Conservation (phyloP, 2,113 vertebrate species). For the Corythornis cristatus region DNA sequence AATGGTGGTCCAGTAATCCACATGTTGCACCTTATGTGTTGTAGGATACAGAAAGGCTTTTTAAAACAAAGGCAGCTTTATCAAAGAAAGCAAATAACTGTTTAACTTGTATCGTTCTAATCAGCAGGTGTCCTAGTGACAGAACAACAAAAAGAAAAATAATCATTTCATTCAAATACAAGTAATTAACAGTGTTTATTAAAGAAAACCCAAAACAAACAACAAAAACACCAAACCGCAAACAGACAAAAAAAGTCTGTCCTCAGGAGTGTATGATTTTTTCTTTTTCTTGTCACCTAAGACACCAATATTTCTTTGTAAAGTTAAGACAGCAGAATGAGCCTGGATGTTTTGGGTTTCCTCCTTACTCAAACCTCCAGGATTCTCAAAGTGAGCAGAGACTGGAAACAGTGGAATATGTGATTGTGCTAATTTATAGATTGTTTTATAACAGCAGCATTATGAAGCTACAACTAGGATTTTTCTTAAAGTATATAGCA, state of each 20-base stretch:
- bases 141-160: not conserved
- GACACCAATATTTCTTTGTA: not conserved
- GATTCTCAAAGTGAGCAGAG: not conserved
- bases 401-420: not conserved
- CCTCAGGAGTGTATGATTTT: not conserved
- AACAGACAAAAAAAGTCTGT: no score
- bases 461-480: not conserved
- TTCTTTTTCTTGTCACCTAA: not conserved
- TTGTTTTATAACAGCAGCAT: not conserved
- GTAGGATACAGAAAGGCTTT: not conserved
- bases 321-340: not conserved
- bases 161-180: not conserved
- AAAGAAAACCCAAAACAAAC: no score
- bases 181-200: not conserved
- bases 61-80: not conserved
- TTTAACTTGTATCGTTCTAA: not conserved
- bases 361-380: not conserved
- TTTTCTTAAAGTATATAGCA: not conserved
- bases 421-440: not conserved
- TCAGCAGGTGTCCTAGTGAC: not conserved
- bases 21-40: not conserved
- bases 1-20: not conserved
- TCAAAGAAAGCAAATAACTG: not conserved
- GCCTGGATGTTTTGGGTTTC: not conserved
- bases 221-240: no score